A percentile compares a stretch with the other conserved stretches of the same genome.
Conservation (phyloP, 1,140 invertebrate species). For the Bombus terrestris region DNA sequence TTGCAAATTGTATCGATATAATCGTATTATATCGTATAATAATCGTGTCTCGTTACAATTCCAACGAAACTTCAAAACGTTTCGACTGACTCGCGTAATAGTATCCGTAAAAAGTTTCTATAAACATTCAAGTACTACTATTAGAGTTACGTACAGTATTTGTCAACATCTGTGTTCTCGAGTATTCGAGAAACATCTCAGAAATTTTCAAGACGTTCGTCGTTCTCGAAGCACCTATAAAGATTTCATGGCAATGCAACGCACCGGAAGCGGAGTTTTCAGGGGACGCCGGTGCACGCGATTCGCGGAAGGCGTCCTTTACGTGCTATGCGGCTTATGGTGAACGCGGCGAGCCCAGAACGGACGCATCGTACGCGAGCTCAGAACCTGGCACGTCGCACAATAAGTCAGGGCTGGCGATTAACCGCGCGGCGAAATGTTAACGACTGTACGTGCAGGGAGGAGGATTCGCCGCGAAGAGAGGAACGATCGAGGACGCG, state of each 20-base stretch:
- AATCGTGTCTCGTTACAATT: no score
- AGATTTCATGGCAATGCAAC: conserved; percentile 1
- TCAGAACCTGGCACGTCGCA: background rate
- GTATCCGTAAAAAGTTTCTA: no score
- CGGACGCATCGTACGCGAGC: conserved; percentile 42
- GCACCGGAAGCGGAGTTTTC: conserved; percentile 58
- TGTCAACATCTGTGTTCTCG: background rate
- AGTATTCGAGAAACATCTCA: background rate
- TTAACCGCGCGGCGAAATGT: conserved; percentile 61
- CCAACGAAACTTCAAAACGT: no score
- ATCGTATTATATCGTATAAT: no score
- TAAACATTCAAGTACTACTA: no score
- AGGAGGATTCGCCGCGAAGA: conserved; percentile 18
- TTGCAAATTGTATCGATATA: no score
- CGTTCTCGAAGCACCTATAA: background rate
- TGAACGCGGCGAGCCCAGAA: background rate
- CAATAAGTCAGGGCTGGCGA: conserved; percentile 54
- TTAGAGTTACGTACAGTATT: no score
- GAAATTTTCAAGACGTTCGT: background rate
- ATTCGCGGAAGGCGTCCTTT: conserved; percentile 47
- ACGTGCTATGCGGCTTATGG: conserved; percentile 17
- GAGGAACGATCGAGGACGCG: background rate
- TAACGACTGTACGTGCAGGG: conserved; percentile 57
- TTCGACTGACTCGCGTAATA: no score
- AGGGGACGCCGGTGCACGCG: conserved; percentile 36